Percentiles rank a stretch among this genome's conserved stretches.
Evolutionary conservation across 2,888 invertebrate genomes (phyloP).

Genomic region (Drosophila tripunctata): DNA sequence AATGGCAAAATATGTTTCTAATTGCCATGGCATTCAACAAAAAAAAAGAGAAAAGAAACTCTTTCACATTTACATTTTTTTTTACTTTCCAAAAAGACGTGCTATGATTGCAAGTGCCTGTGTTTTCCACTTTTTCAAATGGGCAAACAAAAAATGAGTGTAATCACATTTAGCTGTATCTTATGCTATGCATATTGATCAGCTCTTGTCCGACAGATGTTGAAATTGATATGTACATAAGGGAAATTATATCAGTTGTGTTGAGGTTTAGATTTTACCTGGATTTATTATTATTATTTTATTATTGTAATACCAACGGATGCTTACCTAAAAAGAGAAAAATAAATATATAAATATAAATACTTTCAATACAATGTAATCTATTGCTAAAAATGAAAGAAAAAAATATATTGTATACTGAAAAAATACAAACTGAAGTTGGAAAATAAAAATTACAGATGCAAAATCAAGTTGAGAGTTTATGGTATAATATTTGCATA

Average conservation of each 20-base stretch:
- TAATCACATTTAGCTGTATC: constrained; percentile 22
- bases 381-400: background rate
- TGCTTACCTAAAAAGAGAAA: constrained; percentile 49
- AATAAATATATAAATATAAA: background rate
- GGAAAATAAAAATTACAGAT: background rate
- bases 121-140: background rate
- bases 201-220: constrained; percentile 6
- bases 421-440: background rate
- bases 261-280: constrained; percentile 1
- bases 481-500: constrained; percentile 34
- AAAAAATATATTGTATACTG: background rate
- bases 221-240: constrained; percentile 20
- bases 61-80: constrained; percentile 32
- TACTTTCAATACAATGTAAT: background rate
- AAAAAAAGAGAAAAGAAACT: constrained; percentile 4
- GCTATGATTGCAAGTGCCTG: constrained; percentile 31
- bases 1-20: constrained; percentile 60
- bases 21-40: constrained; percentile 41
- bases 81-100: constrained; percentile 38
- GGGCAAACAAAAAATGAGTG: constrained; percentile 2
- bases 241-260: constrained; percentile 2
- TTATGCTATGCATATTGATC: constrained; percentile 40
- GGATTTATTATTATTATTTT: background rate
- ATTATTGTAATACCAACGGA: background rate
- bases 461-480: constrained; percentile 4